phyloP scores from a whole-genome alignment of 2,888 invertebrate species.

The Netelia virgata region DNA sequence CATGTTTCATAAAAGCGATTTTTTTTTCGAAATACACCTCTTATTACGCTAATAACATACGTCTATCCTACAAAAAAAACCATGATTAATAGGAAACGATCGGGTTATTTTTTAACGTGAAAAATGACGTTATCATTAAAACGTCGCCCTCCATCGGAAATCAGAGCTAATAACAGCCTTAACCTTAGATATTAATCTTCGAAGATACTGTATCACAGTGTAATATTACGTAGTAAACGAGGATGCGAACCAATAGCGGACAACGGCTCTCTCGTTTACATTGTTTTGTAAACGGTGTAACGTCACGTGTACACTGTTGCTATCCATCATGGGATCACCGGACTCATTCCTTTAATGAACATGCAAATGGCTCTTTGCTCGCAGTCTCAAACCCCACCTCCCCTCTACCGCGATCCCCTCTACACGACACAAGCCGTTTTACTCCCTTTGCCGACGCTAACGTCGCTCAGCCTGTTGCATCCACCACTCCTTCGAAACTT shows the following conservation, averaged over 20 bases:
- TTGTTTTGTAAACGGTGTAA: slow-evolving; percentile 52
- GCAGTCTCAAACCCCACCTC: slow-evolving; percentile 45
- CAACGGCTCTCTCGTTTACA: slow-evolving; percentile 21
- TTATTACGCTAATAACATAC: too few relatives aligned
- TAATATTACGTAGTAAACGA: background rate
- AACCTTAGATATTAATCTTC: background rate
- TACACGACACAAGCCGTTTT: background rate
- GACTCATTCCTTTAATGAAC: slow-evolving; percentile 69
- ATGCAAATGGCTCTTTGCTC: slow-evolving; percentile 69
- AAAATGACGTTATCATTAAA: too few relatives aligned
- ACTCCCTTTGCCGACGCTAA: slow-evolving; percentile 14
- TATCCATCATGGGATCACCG: slow-evolving; percentile 59
- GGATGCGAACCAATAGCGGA: background rate
- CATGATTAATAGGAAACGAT: too few relatives aligned
- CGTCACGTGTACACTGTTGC: slow-evolving; percentile 58
- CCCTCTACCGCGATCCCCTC: slow-evolving; percentile 13
- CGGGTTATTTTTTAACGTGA: too few relatives aligned
- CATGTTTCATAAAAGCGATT: too few relatives aligned
- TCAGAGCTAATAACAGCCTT: too few relatives aligned
- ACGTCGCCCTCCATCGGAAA: too few relatives aligned
- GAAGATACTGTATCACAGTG: background rate
- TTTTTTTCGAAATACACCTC: too few relatives aligned
- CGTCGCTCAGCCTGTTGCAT: slow-evolving; percentile 9
- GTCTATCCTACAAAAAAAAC: too few relatives aligned
- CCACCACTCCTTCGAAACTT: slow-evolving; percentile 18